Percentiles rank a stretch among this genome's conserved stretches.
These are phyloP conservation scores for Netelia fuscicornis DNA, from an alignment of 2,888 invertebrate genomes.

Conservation along the genomic window DNA sequence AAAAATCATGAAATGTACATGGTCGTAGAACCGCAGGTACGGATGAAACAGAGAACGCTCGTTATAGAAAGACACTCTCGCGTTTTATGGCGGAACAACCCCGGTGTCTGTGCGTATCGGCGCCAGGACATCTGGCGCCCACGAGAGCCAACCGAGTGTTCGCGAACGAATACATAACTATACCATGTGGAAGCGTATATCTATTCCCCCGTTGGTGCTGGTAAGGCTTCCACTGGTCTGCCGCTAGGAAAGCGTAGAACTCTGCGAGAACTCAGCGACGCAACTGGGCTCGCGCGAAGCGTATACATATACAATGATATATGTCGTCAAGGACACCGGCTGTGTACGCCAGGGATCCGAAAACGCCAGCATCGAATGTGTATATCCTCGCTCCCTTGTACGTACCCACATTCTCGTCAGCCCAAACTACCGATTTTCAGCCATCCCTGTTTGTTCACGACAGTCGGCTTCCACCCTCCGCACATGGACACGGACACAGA, in stretches of 20 bases:
- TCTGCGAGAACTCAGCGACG: neutral
- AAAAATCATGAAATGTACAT: neutral
- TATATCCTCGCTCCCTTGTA: slow-evolving; percentile 11
- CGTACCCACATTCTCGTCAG: slow-evolving; percentile 28
- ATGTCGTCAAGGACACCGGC: slow-evolving; percentile 33
- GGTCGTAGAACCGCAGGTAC: neutral
- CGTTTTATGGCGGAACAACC: neutral
- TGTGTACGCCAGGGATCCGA: slow-evolving; percentile 33
- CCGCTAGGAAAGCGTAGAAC: neutral
- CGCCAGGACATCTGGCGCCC: slow-evolving; percentile 52
- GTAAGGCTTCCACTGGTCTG: slow-evolving; percentile 24
- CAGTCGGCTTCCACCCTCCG: neutral
- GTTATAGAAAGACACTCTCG: neutral
- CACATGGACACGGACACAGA: neutral
- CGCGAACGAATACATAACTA: slow-evolving; percentile 16
- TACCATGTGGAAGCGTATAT: neutral
- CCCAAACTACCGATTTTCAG: slow-evolving; percentile 31
- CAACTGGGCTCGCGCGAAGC: slow-evolving; percentile 2
- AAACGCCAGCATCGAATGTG: slow-evolving; percentile 11
- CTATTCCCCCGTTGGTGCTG: slow-evolving; percentile 16
- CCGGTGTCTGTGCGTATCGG: slow-evolving; percentile 1
- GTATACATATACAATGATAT: slow-evolving; percentile 16
- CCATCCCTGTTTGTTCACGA: slow-evolving; percentile 6
- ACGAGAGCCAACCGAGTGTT: slow-evolving; percentile 16
- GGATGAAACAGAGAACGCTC: neutral